Evolutionary conservation across 2,113 vertebrate genomes (phyloP), one percentile per base, ranked within the genome.

Genomic region (Struthio camelus): DNA sequence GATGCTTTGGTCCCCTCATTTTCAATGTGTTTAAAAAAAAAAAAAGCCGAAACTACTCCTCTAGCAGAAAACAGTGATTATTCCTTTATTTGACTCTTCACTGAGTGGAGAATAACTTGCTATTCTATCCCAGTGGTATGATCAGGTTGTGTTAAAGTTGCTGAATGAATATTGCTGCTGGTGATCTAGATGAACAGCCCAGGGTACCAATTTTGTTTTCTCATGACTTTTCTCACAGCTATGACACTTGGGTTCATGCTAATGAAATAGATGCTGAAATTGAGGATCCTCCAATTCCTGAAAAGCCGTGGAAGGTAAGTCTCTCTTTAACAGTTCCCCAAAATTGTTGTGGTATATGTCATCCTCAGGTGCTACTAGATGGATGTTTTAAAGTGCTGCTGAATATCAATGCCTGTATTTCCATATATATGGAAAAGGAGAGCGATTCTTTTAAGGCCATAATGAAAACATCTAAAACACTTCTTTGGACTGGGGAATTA

Each of bases 241-340:
- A 99, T 34, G 99, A 99, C 81, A 99, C 99, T 94, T 99, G 99
- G 99, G 97, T 99, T 36, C 98, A 99, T 5, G 97, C 97, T 93
- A 98, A 97, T 10, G 99, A 99, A 65, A 97, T 99, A 54, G 99
- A 99, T 11, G 99, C 98, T 0, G 99, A 99, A 14, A 98, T 99
- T 23, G 99, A 99, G 97, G 99, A 99, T 56, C 98, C 99, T 32
- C 99, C 99, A 1, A 99, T 98, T 96, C 97, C 98, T 6, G 99
- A 99, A 97, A 98, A 99, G 80, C 99, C 99, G 0, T 99, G 99
- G 99, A 99, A 99, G 98, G 99, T 99, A 53, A 98, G 97, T 28
- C 2, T 16, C 40, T 20, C 48, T 10, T 30, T 2, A 62, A 12
- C 14, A 1, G 28, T 48, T 36, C 8, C 42, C 46, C n/a, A 9